Conservation (phyloP, 1,140 invertebrate genomes). For the Drepana arcuata region DNA sequence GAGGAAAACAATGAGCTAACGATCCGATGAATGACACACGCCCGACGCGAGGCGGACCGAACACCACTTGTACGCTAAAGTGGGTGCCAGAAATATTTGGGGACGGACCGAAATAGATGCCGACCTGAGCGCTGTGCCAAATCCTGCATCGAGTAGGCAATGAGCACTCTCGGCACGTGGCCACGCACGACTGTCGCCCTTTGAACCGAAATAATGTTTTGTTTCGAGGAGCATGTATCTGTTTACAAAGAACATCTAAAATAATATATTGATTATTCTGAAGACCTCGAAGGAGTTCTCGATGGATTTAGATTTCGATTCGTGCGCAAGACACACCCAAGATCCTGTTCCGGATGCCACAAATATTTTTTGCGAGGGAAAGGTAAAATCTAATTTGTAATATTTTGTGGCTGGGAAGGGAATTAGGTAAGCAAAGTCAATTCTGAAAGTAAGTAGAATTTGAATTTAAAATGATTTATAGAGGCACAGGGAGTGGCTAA, state of each 20-base stretch:
- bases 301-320: no score
- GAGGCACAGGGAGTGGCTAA: conserved; percentile 65
- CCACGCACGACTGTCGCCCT: conserved; percentile 18
- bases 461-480: conserved; percentile 72
- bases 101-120: conserved; percentile 64
- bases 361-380: conserved; percentile 52
- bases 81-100: conserved; percentile 64
- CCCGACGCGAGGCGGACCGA: conserved; percentile 29
- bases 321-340: conserved; percentile 13
- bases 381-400: conserved; percentile 64
- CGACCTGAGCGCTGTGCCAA: conserved; percentile 49
- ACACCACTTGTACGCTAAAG: conserved; percentile 51
- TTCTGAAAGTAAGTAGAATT: conserved; percentile 69
- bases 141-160: conserved; percentile 33
- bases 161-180: conserved; percentile 38
- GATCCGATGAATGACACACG: conserved; percentile 66
- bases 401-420: conserved; percentile 54
- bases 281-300: no score
- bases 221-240: neutral
- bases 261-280: no score
- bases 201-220: no score
- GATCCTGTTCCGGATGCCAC: conserved; percentile 32
- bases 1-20: conserved; percentile 61
- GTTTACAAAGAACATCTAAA: neutral
- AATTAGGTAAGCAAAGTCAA: conserved; percentile 68